Evolutionary conservation across 1,140 invertebrate species (phyloP).

Genomic region (Papilio xuthus): DNA sequence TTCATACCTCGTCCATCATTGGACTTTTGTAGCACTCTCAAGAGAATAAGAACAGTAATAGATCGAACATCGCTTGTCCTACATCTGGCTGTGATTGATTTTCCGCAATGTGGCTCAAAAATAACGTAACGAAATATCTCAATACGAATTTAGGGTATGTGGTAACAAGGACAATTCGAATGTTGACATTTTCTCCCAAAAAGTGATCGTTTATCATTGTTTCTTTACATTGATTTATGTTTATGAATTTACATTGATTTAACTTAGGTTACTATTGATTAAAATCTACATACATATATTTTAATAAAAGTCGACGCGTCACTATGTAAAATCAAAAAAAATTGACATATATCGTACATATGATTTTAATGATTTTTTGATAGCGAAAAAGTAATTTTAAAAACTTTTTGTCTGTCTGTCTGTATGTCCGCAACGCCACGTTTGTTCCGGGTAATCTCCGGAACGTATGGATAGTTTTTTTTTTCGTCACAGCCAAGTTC

Average conservation of each 20-base stretch:
- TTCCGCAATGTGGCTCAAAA: conserved; percentile 21
- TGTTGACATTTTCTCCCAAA: not conserved
- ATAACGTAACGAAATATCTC: conserved; percentile 18
- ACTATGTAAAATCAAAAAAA: too few species aligned
- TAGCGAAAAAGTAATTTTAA: too few species aligned
- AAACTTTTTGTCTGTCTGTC: too few species aligned
- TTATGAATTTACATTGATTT: not conserved
- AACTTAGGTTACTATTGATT: not conserved
- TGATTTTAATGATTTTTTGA: too few species aligned
- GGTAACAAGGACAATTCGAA: not conserved
- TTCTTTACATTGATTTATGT: not conserved
- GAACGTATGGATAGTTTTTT: too few species aligned
- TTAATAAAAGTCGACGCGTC: too few species aligned
- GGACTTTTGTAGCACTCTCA: conserved; percentile 9
- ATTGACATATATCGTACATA: too few species aligned
- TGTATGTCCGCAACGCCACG: too few species aligned
- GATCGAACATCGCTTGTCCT: conserved; percentile 23
- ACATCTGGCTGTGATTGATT: conserved; percentile 24
- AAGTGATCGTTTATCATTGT: not conserved
- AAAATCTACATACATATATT: too few species aligned
- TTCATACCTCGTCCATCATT: not conserved
- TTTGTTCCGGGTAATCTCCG: too few species aligned
- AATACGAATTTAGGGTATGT: not conserved
- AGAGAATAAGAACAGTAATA: conserved; percentile 21
- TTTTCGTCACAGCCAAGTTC: too few species aligned